Evolutionary conservation across 2,113 vertebrate species (phyloP).

Genomic region (Saimiri boliviensis): DNA sequence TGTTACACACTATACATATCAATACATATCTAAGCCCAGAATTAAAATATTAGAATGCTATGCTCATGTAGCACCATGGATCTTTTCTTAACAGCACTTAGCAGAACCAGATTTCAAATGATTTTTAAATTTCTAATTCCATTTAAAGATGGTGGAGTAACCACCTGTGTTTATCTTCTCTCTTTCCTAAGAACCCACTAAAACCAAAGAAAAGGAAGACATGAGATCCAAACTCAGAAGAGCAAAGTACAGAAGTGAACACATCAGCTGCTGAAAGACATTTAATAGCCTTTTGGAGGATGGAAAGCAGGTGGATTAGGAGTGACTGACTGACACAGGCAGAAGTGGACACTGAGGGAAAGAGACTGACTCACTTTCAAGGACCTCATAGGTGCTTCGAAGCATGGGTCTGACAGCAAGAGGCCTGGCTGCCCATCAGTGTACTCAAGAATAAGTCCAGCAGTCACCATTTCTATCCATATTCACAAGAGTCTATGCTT

Average conservation of each 20-base stretch:
- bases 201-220: neutral
- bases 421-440: neutral
- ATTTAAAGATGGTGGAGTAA: neutral
- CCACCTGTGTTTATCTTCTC: neutral
- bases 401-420: neutral
- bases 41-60: neutral
- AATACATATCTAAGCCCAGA: constrained; percentile 31
- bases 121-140: neutral
- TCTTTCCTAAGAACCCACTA: neutral
- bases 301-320: neutral
- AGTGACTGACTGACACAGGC: neutral
- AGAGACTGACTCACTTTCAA: neutral
- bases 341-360: neutral
- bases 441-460: neutral
- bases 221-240: neutral
- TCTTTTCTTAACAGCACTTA: neutral
- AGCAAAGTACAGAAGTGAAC: neutral
- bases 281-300: neutral
- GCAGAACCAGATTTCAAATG: neutral
- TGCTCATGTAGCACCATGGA: neutral
- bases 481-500: neutral
- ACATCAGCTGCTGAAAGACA: neutral
- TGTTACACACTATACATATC: constrained; percentile 29
- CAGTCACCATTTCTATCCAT: neutral
- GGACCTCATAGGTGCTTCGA: neutral